Evolutionary conservation across 2,797 vertebrate genomes (phyloP).

Genomic region (Micrastur ruficollis): DNA sequence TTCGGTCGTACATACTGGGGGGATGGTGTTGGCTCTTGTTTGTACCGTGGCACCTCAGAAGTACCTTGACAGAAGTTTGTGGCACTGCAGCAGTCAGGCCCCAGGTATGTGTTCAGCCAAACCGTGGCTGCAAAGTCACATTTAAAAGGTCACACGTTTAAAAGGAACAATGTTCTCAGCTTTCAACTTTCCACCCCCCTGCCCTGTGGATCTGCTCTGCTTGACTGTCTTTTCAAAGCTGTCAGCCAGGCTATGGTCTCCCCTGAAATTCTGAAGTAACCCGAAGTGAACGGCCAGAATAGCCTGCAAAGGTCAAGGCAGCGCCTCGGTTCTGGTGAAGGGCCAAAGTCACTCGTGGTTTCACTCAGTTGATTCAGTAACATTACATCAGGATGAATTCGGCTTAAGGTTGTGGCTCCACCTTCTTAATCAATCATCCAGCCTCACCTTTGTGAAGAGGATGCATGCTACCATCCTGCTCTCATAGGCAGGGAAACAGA

Average conservation of each 20-base stretch:
- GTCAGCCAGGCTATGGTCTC: conserved; percentile 32
- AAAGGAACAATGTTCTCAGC: conserved; percentile 19
- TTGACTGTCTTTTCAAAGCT: conserved; percentile 52
- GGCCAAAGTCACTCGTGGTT: not conserved
- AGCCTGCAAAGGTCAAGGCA: conserved; percentile 21
- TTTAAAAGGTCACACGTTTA: conserved; percentile 55
- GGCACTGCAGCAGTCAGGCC: not conserved
- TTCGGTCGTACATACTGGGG: not conserved
- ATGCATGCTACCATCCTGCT: not conserved
- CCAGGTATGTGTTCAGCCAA: conserved; percentile 4
- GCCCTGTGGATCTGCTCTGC: not conserved
- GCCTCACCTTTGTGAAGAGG: not conserved
- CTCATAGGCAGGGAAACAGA: not conserved
- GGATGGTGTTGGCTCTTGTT: not conserved
- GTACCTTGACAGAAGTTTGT: not conserved
- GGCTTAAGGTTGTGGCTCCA: not conserved
- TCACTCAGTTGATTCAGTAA: not conserved
- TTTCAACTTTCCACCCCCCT: not conserved
- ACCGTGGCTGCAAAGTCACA: conserved; percentile 15
- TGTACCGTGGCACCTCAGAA: not conserved
- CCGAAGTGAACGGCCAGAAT: not conserved
- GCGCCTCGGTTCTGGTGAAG: not conserved
- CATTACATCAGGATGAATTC: not conserved
- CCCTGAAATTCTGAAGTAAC: conserved; percentile 23
- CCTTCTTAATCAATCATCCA: not conserved